Base-by-base conservation (phyloP, 2,888 invertebrate species). In the Halocaridina rubra region DNA sequence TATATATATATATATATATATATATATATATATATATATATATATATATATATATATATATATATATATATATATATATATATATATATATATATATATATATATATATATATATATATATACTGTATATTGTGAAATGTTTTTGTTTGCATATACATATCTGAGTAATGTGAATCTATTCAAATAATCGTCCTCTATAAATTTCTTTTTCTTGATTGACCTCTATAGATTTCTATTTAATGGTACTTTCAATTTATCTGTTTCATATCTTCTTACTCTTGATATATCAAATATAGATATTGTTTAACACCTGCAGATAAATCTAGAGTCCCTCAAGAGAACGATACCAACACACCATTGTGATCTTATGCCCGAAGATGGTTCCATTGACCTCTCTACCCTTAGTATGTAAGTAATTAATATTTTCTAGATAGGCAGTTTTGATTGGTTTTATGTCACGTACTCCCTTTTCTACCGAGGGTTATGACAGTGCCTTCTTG, bases 281-380 rank as follows among this genome's bases (percentile, higher is more conserved):
- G 53, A 53, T n/a, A n/a, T 2, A 53, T 53, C 19, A 3, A 4
- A 4, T 10, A 46, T 46, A 5, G 19, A 53, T 53, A 53, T 53
- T 53, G 57, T 53, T 61, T 74, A n/a, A n/a, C n/a, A n/a, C n/a
- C n/a, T n/a, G 0, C 77, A 82, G 82, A 82, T 82, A 59, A 82
- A 72, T 57, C 33, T 82, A 16, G 72, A 72, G 19, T 76, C 67
- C 3, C 19, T 81, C n/a, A 81, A 69, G 71, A 81, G 78, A 61
- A 16, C 69, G 0, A 59, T 78, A 5, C 82, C 82, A 3, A 82
- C 82, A 13, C 78, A 77, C 22, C 61, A 71, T 27, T 75, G 64
- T 39, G 72, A 61, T 59, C 71, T 82, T 22, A 27, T 82, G 22
- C 82, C 82, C n/a, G 78, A 82, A 59, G 82, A 82, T 24, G 82